Conservation (phyloP, 1,140 invertebrate genomes). For the Drosophila nebulosa region DNA sequence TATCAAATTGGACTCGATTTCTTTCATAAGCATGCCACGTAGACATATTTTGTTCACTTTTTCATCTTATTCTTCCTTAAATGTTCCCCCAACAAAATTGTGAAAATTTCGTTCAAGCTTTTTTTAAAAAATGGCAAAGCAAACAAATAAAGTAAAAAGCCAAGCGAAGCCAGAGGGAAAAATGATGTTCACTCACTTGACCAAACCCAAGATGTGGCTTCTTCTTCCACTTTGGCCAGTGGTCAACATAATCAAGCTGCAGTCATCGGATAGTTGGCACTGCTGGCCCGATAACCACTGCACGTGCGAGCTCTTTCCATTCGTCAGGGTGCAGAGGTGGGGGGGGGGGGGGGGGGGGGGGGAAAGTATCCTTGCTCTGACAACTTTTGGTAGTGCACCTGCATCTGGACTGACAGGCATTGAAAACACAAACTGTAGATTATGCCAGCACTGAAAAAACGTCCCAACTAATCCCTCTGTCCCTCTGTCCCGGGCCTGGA, state of each 20-base stretch:
- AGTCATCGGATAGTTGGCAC: constrained; percentile 48
- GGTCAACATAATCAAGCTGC: constrained; percentile 54
- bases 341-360: too few relatives aligned
- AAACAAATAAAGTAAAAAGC: too few relatives aligned
- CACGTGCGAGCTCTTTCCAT: neutral
- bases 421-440: constrained; percentile 52
- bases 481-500: too few relatives aligned
- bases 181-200: neutral
- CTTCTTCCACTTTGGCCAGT: constrained; percentile 33
- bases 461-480: neutral
- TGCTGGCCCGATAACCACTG: neutral
- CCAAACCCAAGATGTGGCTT: neutral
- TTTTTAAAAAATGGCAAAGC: too few relatives aligned
- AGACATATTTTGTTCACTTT: too few relatives aligned
- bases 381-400: constrained; percentile 20
- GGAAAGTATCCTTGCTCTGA: constrained; percentile 10
- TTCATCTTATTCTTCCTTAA: too few relatives aligned
- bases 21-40: too few relatives aligned
- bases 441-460: constrained; percentile 26
- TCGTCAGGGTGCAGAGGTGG: too few relatives aligned
- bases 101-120: too few relatives aligned
- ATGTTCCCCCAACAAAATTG: too few relatives aligned
- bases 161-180: neutral
- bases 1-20: too few relatives aligned
- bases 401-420: constrained; percentile 36